phyloP scores from a whole-genome alignment of 2,888 invertebrate species.

The Drosophila vallismaia region DNA sequence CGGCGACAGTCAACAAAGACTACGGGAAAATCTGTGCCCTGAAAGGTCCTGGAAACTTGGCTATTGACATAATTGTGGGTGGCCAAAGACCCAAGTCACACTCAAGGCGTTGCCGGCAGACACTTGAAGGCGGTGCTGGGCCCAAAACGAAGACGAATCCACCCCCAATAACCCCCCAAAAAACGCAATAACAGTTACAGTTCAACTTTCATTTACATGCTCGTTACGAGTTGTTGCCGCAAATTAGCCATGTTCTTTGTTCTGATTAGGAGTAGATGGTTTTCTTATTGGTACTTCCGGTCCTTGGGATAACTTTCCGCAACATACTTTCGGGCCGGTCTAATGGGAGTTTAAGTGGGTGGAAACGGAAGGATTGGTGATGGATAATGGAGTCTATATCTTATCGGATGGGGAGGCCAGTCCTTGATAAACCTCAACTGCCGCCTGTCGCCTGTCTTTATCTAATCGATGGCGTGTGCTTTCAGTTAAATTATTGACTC shows the following conservation, averaged over 20 bases:
- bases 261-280: conserved; percentile 54
- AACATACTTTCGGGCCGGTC: conserved; percentile 33
- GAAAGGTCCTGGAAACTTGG: conserved; percentile 29
- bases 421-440: conserved; percentile 38
- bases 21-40: conserved; percentile 36
- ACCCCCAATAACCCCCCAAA: conserved; percentile 72
- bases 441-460: conserved; percentile 35
- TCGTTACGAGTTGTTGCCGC: conserved; percentile 68
- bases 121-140: conserved; percentile 62
- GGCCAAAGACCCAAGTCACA: conserved; percentile 65
- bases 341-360: conserved; percentile 13
- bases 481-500: conserved; percentile 63
- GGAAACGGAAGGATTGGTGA: conserved; percentile 3
- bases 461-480: conserved; percentile 61
- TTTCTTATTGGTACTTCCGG: conserved; percentile 71
- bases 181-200: conserved; percentile 50
- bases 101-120: conserved; percentile 73
- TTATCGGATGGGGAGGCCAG: conserved; percentile 30
- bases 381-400: conserved; percentile 13
- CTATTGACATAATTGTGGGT: conserved; percentile 78
- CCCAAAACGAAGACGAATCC: conserved; percentile 55
- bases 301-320: conserved; percentile 25
- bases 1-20: conserved; percentile 36
- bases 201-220: conserved; percentile 67
- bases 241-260: conserved; percentile 69